Evolutionary conservation across 2,113 vertebrate genomes (phyloP).

Genomic region (Scytalopus superciliaris): DNA sequence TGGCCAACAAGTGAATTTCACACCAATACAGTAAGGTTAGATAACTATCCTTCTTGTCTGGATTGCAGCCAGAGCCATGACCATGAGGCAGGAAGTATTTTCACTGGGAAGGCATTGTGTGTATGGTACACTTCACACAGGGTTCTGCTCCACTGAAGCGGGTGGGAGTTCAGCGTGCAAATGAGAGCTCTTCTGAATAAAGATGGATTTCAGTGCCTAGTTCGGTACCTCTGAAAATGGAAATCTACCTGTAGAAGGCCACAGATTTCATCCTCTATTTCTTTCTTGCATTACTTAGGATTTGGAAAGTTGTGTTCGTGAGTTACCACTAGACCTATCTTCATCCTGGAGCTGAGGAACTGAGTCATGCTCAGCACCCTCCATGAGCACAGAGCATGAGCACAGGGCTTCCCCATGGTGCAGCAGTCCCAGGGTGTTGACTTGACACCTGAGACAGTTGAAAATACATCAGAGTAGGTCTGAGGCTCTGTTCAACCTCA

Average conservation of each 20-base stretch:
- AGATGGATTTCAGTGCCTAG: neutral
- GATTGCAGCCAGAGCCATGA: neutral
- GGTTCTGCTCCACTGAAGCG: neutral
- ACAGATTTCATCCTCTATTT: neutral
- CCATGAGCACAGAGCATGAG: rapidly evolving
- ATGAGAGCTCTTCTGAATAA: neutral
- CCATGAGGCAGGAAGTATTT: neutral
- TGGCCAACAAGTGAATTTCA: neutral
- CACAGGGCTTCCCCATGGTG: rapidly evolving
- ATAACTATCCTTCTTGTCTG: neutral
- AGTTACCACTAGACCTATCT: neutral
- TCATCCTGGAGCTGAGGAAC: neutral
- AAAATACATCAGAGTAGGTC: neutral
- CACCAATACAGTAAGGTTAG: neutral
- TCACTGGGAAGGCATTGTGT: neutral
- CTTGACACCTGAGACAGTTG: neutral
- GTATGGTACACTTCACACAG: neutral
- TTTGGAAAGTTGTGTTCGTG: neutral
- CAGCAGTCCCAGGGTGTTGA: neutral
- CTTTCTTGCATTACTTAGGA: neutral
- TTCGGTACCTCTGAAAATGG: neutral
- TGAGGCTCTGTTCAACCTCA: neutral
- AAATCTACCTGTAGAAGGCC: neutral
- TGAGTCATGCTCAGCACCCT: neutral
- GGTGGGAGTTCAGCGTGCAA: neutral